Percentiles rank a stretch among this genome's conserved stretches.
Evolutionary conservation across 2,113 vertebrate genomes (phyloP).

Genomic region (Mormyrus lacerda): DNA sequence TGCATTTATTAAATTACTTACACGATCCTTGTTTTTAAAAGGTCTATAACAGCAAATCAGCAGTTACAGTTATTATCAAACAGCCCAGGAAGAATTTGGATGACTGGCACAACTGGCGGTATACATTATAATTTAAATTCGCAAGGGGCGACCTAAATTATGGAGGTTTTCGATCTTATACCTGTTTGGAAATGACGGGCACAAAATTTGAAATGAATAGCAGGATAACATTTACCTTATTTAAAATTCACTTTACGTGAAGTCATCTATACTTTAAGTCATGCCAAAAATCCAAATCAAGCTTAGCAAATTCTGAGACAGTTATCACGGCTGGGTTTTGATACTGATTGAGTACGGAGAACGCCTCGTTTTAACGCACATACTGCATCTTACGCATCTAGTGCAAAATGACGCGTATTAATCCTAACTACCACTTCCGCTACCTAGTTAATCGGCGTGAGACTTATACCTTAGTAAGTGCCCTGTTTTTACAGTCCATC

Average conservation of each 20-base stretch:
- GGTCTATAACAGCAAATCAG: not conserved
- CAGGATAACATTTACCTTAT: not conserved
- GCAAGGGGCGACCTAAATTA: not conserved
- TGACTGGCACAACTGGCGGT: not conserved
- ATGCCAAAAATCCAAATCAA: not conserved
- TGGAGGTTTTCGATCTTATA: not conserved
- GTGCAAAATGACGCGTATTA: not conserved
- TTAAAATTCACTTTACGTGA: not conserved
- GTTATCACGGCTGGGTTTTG: not conserved
- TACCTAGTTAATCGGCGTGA: not conserved
- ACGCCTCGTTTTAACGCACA: not conserved
- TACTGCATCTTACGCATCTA: not conserved
- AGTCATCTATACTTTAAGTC: not conserved
- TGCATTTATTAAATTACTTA: slow-evolving; percentile 11
- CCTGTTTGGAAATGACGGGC: not conserved
- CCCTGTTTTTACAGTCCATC: not conserved
- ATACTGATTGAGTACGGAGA: not conserved
- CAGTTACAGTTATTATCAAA: not conserved
- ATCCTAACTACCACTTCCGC: not conserved
- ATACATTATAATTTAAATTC: not conserved
- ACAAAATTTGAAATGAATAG: not conserved
- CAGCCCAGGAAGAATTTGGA: slow-evolving; percentile 1
- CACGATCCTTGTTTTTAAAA: not conserved
- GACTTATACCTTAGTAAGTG: not conserved
- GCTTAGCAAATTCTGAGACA: not conserved